These are phyloP conservation scores for Orthonychiurus folsomi DNA, from an alignment of 2,888 invertebrate species.

Conservation along the genomic window DNA sequence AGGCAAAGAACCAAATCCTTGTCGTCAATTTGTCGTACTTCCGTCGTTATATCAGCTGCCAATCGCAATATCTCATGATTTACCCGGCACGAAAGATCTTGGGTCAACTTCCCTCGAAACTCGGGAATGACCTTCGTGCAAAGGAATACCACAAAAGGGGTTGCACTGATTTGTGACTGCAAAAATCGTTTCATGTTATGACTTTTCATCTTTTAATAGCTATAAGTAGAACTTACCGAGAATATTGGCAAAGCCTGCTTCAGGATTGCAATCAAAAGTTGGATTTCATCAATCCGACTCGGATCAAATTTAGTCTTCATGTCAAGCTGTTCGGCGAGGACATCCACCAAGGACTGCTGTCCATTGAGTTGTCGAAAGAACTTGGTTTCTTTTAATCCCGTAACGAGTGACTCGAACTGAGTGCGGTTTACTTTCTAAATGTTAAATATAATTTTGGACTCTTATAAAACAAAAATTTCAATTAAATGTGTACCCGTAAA, in stretches of 20 bases:
- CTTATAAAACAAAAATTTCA: slow-evolving; percentile 11
- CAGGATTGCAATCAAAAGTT: slow-evolving; percentile 74
- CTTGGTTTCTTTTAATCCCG: slow-evolving; percentile 69
- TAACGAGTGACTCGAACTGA: slow-evolving; percentile 84
- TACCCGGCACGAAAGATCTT: not conserved
- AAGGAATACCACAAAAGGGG: slow-evolving; percentile 71
- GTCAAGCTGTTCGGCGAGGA: slow-evolving; percentile 78
- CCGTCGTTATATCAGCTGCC: slow-evolving; percentile 55
- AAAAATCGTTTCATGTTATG: slow-evolving; percentile 36
- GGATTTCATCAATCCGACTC: slow-evolving; percentile 48
- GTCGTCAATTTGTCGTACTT: slow-evolving; percentile 47
- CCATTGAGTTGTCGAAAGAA: slow-evolving; percentile 72
- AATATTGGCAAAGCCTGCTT: slow-evolving; percentile 77
- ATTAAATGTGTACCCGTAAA: slow-evolving; percentile 53
- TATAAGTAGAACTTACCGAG: slow-evolving; percentile 58
- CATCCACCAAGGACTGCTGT: slow-evolving; percentile 75
- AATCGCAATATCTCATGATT: not conserved
- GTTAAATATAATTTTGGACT: too few relatives aligned
- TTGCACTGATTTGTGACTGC: slow-evolving; percentile 75
- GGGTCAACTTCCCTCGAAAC: slow-evolving; percentile 44
- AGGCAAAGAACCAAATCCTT: slow-evolving; percentile 66
- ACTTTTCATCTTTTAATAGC: slow-evolving; percentile 33
- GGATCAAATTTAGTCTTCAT: slow-evolving; percentile 52
- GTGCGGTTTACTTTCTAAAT: slow-evolving; percentile 77
- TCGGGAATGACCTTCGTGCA: slow-evolving; percentile 73